Evolutionary conservation across 2,888 invertebrate genomes (phyloP).

Genomic region (Junonia oenone): DNA sequence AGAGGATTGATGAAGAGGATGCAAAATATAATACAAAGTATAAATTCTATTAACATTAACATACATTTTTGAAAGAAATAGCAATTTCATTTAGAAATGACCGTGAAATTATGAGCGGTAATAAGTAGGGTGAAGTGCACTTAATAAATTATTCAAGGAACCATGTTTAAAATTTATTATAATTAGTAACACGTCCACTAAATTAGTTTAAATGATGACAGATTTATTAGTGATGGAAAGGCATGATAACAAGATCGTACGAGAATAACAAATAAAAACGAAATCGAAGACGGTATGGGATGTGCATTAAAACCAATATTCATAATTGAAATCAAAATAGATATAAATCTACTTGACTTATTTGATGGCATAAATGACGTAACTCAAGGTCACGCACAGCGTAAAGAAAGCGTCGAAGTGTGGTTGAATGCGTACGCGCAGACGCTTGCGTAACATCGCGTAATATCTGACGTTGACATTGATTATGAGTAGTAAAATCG

Average conservation of each 20-base stretch:
- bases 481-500: conserved; percentile 25
- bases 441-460: conserved; percentile 42
- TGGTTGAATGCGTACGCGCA: conserved; percentile 40
- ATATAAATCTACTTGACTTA: background rate
- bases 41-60: background rate
- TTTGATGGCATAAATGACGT: conserved; percentile 41
- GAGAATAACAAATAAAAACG: no score
- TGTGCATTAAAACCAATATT: background rate
- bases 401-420: conserved; percentile 23
- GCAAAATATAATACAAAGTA: background rate
- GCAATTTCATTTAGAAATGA: no score
- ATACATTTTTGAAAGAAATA: no score
- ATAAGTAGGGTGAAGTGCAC: no score
- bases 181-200: no score
- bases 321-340: background rate
- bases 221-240: no score
- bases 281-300: no score
- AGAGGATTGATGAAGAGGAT: background rate
- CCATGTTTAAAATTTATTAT: no score
- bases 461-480: conserved; percentile 47
- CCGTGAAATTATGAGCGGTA: no score
- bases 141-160: no score
- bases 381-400: conserved; percentile 38
- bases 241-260: no score
- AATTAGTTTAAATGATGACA: no score